Percentiles rank a stretch among this genome's conserved stretches.
Conservation (phyloP, 2,888 invertebrate genomes). For the Xestia c-nigrum region DNA sequence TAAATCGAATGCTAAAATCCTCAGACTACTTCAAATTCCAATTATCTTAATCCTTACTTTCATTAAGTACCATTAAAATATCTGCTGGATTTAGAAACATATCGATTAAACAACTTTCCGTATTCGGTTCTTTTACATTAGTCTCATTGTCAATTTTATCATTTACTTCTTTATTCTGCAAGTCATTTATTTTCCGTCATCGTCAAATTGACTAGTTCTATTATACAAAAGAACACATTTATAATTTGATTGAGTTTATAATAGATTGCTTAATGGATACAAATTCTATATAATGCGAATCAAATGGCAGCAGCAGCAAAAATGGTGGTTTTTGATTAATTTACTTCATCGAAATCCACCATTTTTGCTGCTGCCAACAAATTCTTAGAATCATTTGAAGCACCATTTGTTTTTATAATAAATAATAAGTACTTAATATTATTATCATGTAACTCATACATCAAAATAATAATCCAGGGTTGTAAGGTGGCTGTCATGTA, state of each 20-base stretch:
- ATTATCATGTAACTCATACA: constrained; percentile 31
- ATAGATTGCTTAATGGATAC: constrained; percentile 32
- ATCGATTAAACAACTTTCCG: constrained; percentile 42
- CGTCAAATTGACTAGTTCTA: constrained; percentile 40
- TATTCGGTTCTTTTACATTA: constrained; percentile 34
- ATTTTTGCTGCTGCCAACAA: not conserved
- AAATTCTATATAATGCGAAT: constrained; percentile 34
- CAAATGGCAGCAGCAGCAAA: too few species aligned
- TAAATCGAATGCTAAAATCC: constrained; percentile 20
- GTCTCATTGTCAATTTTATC: constrained; percentile 27
- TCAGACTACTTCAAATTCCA: constrained; percentile 36
- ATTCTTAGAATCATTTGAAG: constrained; percentile 7
- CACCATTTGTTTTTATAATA: not conserved
- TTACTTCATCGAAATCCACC: constrained; percentile 28
- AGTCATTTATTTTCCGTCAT: constrained; percentile 48
- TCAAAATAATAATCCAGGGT: constrained; percentile 46
- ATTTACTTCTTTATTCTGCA: constrained; percentile 42
- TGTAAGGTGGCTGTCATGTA: constrained; percentile 45
- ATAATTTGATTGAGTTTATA: constrained; percentile 41
- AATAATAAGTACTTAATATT: constrained; percentile 27
- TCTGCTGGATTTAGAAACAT: constrained; percentile 39
- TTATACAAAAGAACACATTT: constrained; percentile 33
- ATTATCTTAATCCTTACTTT: constrained; percentile 50
- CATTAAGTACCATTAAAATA: constrained; percentile 39
- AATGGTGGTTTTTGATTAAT: too few species aligned